Percentiles rank a stretch among this genome's conserved stretches.
phyloP scores from a whole-genome alignment of 2,797 vertebrate genomes.

The Tenualosa ilisha region DNA sequence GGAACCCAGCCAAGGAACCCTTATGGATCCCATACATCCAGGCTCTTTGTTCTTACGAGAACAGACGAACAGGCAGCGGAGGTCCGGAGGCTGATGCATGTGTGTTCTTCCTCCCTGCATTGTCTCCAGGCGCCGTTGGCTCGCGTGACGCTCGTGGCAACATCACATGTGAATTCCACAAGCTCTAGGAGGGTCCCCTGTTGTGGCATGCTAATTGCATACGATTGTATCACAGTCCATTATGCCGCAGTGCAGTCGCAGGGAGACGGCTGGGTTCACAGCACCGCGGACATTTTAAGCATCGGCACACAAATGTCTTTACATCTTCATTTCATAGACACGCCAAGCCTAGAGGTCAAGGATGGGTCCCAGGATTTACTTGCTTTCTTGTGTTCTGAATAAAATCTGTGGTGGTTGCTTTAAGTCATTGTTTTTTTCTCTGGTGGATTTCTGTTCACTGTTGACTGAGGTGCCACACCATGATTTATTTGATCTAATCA shows the following conservation, averaged over 20 bases:
- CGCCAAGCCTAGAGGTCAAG: not conserved
- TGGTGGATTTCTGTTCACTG: not conserved
- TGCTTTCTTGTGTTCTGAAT: not conserved
- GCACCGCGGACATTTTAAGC: not conserved
- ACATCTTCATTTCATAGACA: not conserved
- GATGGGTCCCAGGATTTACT: not conserved
- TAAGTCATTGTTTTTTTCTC: not conserved
- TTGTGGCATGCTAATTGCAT: slow-evolving; percentile 8
- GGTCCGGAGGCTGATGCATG: not conserved
- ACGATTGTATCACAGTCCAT: slow-evolving; percentile 3
- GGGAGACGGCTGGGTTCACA: not conserved
- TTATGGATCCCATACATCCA: not conserved
- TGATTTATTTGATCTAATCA: not conserved
- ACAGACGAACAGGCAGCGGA: not conserved
- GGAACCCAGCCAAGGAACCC: not conserved
- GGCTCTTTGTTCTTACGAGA: not conserved
- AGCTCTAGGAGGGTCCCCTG: not conserved
- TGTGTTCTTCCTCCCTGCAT: not conserved
- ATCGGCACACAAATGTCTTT: not conserved
- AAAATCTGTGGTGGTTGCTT: not conserved
- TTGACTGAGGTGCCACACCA: not conserved
- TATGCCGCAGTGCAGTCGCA: not conserved
- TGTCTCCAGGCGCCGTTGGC: not conserved
- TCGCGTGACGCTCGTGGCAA: not conserved
- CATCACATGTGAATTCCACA: not conserved